Percentiles rank a stretch among this genome's conserved stretches.
These are phyloP conservation scores for Liopterus haemorrhoidalis DNA, from an alignment of 2,888 invertebrate genomes.

Conservation along the genomic window DNA sequence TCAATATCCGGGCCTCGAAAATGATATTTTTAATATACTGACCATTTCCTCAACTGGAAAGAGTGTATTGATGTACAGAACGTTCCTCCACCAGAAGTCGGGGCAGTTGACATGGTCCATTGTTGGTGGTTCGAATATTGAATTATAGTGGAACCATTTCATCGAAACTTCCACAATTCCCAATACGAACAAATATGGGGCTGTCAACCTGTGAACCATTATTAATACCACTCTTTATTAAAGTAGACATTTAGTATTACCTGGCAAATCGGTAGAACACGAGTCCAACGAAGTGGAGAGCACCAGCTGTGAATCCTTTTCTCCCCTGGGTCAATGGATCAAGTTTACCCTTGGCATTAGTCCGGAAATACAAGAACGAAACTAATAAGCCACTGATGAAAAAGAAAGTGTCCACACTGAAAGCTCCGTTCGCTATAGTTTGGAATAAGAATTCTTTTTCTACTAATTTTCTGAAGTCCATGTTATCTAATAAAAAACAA, in stretches of 20 bases:
- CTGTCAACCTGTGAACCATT: constrained; percentile 60
- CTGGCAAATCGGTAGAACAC: constrained; percentile 72
- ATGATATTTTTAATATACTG: constrained; percentile 33
- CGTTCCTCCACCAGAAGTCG: constrained; percentile 82
- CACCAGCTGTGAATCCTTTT: constrained; percentile 57
- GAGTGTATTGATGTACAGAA: constrained; percentile 78
- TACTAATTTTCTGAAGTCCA: constrained; percentile 62
- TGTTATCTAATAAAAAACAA: constrained; percentile 55
- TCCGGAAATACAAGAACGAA: constrained; percentile 78
- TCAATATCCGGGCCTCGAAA: neutral
- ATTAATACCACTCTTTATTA: no score
- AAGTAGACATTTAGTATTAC: constrained; percentile 41
- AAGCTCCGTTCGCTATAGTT: constrained; percentile 71
- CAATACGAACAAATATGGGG: constrained; percentile 76
- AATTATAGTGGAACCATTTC: constrained; percentile 76
- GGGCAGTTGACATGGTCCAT: constrained; percentile 76
- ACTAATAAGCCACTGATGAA: constrained; percentile 75
- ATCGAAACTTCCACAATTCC: constrained; percentile 79
- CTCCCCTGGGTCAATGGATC: constrained; percentile 59
- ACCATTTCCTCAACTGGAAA: constrained; percentile 83
- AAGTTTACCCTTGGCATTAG: constrained; percentile 66
- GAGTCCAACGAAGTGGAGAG: constrained; percentile 68
- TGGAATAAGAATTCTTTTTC: constrained; percentile 76
- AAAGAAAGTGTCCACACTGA: constrained; percentile 79
- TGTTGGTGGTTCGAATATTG: constrained; percentile 78